A percentile compares a stretch with the other conserved stretches of the same genome.
phyloP scores from a whole-genome alignment of 2,113 vertebrate genomes.

The Atractosteus spatula region DNA sequence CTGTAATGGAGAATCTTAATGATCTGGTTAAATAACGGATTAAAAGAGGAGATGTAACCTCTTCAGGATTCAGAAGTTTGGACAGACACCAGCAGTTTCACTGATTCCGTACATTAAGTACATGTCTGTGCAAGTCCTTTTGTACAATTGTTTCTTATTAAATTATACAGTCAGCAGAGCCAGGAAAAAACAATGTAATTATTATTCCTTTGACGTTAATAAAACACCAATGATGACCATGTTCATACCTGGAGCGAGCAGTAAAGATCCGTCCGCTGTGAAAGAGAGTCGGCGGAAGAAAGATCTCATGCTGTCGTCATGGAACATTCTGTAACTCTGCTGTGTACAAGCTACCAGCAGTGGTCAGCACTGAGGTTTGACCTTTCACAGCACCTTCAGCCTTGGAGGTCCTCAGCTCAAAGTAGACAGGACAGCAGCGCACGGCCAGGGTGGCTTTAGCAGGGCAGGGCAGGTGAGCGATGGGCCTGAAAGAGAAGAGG shows the following conservation, averaged over 20 bases:
- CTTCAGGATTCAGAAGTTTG: too few species aligned
- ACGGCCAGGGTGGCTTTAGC: constrained; percentile 92
- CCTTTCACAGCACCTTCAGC: constrained; percentile 60
- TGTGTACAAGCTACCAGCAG: not conserved
- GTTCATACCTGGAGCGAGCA: constrained; percentile 83
- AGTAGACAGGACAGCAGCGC: constrained; percentile 91
- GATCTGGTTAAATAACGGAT: too few species aligned
- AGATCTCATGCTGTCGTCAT: constrained; percentile 96
- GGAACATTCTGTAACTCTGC: constrained; percentile 86
- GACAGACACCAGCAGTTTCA: too few species aligned
- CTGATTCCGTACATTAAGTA: too few species aligned
- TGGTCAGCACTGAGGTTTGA: not conserved
- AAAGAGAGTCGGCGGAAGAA: constrained; percentile 94
- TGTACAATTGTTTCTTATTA: too few species aligned
- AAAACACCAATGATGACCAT: too few species aligned
- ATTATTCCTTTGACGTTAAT: too few species aligned
- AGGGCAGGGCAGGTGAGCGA: constrained; percentile 91
- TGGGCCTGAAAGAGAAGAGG: constrained; percentile 63
- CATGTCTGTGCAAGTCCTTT: too few species aligned
- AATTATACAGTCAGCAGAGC: too few species aligned
- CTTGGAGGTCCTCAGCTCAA: constrained; percentile 71
- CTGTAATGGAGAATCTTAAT: too few species aligned
- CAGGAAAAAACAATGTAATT: too few species aligned
- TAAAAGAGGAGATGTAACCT: too few species aligned
- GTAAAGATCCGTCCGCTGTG: constrained; percentile 88